Evolutionary conservation across 2,888 invertebrate species (phyloP), one percentile per base, ranked within the genome.

Genomic region (Adela reaumurella): DNA sequence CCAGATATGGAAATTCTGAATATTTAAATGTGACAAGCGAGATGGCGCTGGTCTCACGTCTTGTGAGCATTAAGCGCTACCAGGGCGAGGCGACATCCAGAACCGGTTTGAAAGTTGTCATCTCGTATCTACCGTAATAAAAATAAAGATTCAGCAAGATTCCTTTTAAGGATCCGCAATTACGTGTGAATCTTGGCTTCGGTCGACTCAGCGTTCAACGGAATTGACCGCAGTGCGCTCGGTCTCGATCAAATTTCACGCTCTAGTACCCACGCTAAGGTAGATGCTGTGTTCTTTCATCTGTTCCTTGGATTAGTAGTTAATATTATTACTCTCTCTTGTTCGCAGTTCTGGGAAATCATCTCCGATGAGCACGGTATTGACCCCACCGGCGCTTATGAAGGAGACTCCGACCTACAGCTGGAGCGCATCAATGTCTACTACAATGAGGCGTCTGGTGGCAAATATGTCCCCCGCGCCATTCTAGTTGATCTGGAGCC

Each of bases 281-380:
- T 24, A 24, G 24, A 24, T 24, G 8, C 24, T 24, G 24, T 24
- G 8, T 24, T 24, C 24, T 24, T 24, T 24, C 3, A 42, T 17
- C 42, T 14, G 42, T 42, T 42, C 42, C 11, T 4, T 14, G 6
- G 16, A n/a, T 42, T 6, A 42, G 17, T 42, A 11, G 42, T 42
- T 42, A n/a, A n/a, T 17, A 42, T 62, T 6, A 82, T 82, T 6
- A 17, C 42, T 42, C 24, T 24, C 24, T 11, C 14, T 35, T 60
- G 54, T 55, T 42, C 17, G 10, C 46, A 82, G 81, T 83, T 82
- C 60, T 83, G 83, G 83, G 84, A 85, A 60, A 81, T 87, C 47
- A 87, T 87, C 58, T 86, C 86, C 20, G 86, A 86, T 62, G 87
- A 87, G 59, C 87, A 87, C 59, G 84, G 85, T 20, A 79, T 86